phyloP scores from a whole-genome alignment of 2,113 vertebrate genomes.

The Colossoma macropomum region DNA sequence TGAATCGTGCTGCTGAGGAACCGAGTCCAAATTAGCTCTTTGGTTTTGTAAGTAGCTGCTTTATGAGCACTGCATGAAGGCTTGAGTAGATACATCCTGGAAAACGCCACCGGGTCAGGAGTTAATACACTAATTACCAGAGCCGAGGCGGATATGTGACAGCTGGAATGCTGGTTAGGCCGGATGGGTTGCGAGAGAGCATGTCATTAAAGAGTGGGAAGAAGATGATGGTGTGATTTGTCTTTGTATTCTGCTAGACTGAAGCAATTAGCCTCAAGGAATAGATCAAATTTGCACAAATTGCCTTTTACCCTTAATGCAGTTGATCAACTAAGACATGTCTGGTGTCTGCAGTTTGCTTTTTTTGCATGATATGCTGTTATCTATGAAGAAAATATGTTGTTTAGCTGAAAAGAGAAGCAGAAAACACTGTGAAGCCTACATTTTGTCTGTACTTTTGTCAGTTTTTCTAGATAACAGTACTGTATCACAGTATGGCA shows the following conservation, averaged over 20 bases:
- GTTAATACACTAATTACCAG: constrained; percentile 25
- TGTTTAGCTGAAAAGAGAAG: no score
- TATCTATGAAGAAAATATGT: no score
- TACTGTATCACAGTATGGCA: no score
- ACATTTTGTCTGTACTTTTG: no score
- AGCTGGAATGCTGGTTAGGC: not conserved
- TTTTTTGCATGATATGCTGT: no score
- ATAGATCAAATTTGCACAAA: not conserved
- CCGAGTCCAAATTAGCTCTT: constrained; percentile 16
- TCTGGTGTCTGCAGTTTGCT: no score
- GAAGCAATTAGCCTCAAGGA: not conserved
- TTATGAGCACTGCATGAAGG: not conserved
- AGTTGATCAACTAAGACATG: no score
- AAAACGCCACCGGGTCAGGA: not conserved
- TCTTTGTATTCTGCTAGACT: not conserved
- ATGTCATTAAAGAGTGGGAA: not conserved
- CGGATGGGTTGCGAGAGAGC: not conserved
- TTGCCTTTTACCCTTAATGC: no score
- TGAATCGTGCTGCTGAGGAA: constrained; percentile 21
- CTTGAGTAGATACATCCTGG: constrained; percentile 8
- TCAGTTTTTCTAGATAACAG: no score
- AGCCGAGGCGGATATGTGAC: constrained; percentile 14
- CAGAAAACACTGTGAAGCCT: no score
- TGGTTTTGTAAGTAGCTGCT: constrained; percentile 24
- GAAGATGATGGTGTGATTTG: not conserved